A percentile compares a stretch with the other conserved stretches of the same genome.
These are phyloP conservation scores for Tribolium castaneum DNA, from an alignment of 1,140 invertebrate genomes.

Conservation along the genomic window DNA sequence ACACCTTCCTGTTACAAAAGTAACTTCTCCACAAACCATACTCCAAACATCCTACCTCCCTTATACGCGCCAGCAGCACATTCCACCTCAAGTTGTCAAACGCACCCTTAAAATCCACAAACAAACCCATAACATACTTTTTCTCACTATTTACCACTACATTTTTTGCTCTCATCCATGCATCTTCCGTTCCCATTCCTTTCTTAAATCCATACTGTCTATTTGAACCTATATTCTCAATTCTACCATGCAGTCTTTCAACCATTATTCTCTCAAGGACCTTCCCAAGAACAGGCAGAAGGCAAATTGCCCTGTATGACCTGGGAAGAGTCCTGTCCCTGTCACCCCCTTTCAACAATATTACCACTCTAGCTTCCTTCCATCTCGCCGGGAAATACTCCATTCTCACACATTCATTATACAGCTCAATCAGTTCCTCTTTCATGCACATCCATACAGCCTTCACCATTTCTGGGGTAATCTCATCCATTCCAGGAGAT, in stretches of 20 bases:
- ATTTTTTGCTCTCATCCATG: constrained; percentile 46
- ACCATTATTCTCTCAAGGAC: constrained; percentile 55
- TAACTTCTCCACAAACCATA: neutral
- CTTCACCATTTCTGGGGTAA: neutral
- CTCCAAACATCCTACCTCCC: neutral
- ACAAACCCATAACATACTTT: constrained; percentile 59
- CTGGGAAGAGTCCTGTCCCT: constrained; percentile 9
- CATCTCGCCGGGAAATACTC: constrained; percentile 18
- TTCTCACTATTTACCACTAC: neutral
- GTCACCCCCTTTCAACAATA: constrained; percentile 50
- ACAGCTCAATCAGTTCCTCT: neutral
- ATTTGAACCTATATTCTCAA: neutral
- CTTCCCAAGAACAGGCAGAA: constrained; percentile 56
- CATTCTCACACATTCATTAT: neutral
- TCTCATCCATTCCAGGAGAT: neutral
- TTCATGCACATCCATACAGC: neutral
- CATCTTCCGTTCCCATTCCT: constrained; percentile 60
- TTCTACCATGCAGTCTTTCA: constrained; percentile 14
- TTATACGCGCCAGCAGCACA: constrained; percentile 48
- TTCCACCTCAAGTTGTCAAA: constrained; percentile 64
- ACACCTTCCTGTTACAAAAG: neutral
- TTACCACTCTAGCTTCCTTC: constrained; percentile 50
- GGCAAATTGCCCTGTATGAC: constrained; percentile 58
- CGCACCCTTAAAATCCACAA: constrained; percentile 65
- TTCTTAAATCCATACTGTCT: constrained; percentile 59